Evolutionary conservation across 2,888 invertebrate species (phyloP).

Genomic region (Drosophila cognata): DNA sequence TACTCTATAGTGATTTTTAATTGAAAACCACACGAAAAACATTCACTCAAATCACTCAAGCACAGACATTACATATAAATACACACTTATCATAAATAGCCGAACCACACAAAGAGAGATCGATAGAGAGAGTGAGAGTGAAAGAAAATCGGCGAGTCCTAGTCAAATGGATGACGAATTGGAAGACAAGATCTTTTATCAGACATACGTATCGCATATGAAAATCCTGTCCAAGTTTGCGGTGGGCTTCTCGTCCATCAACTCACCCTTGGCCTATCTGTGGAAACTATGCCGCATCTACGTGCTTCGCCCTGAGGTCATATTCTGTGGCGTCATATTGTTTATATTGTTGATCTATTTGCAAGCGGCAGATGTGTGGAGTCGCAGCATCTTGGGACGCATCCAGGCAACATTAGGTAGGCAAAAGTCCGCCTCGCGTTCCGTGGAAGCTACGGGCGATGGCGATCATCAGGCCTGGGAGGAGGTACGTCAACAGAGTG

Average conservation of each 20-base stretch:
- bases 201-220: conserved; percentile 94
- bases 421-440: conserved; percentile 73
- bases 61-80: conserved; percentile 14
- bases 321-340: conserved; percentile 90
- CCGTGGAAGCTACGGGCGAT: conserved; percentile 69
- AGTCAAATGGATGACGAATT: conserved; percentile 94
- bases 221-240: conserved; percentile 93
- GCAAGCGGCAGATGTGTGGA: conserved; percentile 93
- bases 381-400: conserved; percentile 89
- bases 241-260: conserved; percentile 90
- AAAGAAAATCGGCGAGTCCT: conserved; percentile 8
- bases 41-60: conserved; percentile 6
- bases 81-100: conserved; percentile 11
- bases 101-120: not conserved
- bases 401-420: conserved; percentile 84
- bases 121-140: not conserved
- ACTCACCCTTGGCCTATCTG: conserved; percentile 90
- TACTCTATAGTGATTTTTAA: conserved; percentile 8
- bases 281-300: conserved; percentile 92
- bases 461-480: conserved; percentile 90
- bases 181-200: conserved; percentile 94
- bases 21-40: conserved; percentile 9
- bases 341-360: conserved; percentile 91
- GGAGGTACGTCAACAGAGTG: conserved; percentile 90
- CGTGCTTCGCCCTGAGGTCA: conserved; percentile 92